phyloP scores from a whole-genome alignment of 2,888 invertebrate genomes.

The Notocelia uddmanniana region DNA sequence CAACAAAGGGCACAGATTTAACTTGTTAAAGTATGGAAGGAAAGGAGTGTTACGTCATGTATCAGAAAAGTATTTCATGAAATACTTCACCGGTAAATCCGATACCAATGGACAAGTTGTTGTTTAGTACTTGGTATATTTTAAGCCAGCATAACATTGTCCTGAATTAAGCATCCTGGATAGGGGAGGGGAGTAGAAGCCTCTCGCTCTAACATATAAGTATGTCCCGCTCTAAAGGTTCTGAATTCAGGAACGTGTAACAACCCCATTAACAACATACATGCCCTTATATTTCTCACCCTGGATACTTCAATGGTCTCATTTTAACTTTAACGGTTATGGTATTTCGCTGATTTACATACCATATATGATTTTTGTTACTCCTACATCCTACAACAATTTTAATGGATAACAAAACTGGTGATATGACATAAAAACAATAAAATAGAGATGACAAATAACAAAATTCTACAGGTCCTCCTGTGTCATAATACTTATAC shows the following conservation, averaged over 20 bases:
- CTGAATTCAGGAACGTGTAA: too few species aligned
- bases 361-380: background rate
- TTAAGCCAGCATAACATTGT: too few species aligned
- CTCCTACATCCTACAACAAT: slow-evolving; percentile 47
- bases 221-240: too few species aligned
- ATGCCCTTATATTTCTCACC: background rate
- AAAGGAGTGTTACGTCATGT: too few species aligned
- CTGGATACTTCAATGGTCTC: background rate
- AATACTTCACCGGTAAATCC: background rate
- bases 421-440: slow-evolving; percentile 36
- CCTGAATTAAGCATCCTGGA: too few species aligned
- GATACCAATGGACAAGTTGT: background rate
- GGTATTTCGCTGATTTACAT: background rate
- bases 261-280: too few species aligned
- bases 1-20: background rate
- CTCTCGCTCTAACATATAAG: too few species aligned
- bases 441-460: slow-evolving; percentile 43
- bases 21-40: background rate
- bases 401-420: slow-evolving; percentile 43
- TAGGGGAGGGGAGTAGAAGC: too few species aligned
- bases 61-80: too few species aligned
- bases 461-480: slow-evolving; percentile 24
- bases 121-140: background rate
- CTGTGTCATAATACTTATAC: slow-evolving; percentile 53
- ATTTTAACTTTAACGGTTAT: too few species aligned